These are phyloP conservation scores for Megaceryle alcyon DNA, from an alignment of 2,797 vertebrate species.

Conservation along the genomic window DNA sequence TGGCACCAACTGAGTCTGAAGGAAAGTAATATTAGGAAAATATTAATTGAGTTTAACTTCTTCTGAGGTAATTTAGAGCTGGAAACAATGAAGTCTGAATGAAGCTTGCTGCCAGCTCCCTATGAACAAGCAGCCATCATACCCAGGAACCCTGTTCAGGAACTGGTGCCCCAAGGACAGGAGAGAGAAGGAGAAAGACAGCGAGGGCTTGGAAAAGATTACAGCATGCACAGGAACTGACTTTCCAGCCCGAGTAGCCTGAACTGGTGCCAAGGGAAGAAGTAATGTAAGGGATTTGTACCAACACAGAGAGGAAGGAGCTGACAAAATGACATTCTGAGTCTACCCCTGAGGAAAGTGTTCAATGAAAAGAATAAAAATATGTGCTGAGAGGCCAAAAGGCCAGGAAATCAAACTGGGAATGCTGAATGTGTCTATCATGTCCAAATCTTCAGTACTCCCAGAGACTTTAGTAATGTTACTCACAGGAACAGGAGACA, in stretches of 20 bases:
- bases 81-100: neutral
- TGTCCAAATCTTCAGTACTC: neutral
- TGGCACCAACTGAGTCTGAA: neutral
- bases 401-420: neutral
- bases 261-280: slow-evolving; percentile 39
- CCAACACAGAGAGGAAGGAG: slow-evolving; percentile 21
- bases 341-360: neutral
- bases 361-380: slow-evolving; percentile 28
- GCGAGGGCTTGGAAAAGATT: slow-evolving; percentile 30
- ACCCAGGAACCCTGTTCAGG: neutral
- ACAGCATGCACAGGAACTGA: neutral
- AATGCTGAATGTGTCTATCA: neutral
- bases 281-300: slow-evolving; percentile 24
- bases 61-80: neutral
- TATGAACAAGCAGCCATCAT: rapidly evolving
- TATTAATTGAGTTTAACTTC: neutral
- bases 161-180: neutral
- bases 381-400: neutral
- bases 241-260: neutral
- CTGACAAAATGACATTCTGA: neutral
- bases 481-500: neutral
- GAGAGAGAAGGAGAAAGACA: neutral
- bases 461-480: neutral
- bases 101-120: neutral
- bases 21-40: neutral